Base-by-base conservation (phyloP, 2,797 vertebrate species). In the Selene dorsalis region DNA sequence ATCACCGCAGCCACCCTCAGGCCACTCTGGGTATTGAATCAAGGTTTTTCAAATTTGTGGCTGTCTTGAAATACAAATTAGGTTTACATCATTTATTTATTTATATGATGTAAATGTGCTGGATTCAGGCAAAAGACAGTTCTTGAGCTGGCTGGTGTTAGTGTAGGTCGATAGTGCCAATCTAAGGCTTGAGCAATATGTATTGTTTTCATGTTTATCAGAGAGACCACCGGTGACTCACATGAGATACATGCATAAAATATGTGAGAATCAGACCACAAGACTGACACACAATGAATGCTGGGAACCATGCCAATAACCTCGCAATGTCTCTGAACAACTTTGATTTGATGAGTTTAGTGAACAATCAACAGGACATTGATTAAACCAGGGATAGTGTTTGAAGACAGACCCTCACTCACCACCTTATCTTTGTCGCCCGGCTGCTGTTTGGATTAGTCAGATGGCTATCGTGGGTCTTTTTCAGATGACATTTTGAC, bases 1-100 rank as follows among this genome's bases (percentile, higher is more conserved):
- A 63, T 75, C 73, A 65, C 63, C 7, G 48, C 71, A 83, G 77
- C 82, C 83, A 86, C 79, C 73, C 69, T 82, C 82, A 83, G 83
- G 85, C 4, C 65, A 32, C 12, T 61, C 57, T 66, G 9, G 47
- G 73, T 72, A 84, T 22, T 78, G 20, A 66, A 72, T 73, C 12
- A 57, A 28, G 3, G 6, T 63, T 60, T 35, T 8, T 69, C 12
- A 32, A 6, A 38, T 38, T 1, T 64, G 35, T 59, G 20, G 11
- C 28, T 62, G 16, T 39, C 1, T 32, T 66, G 20, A 72, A 16
- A 66, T 66, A 18, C 10, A 68, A 43, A 72, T 43, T 1, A 2
- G n/a, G 2, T 63, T 75, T 53, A 39, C 16, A 57, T 64, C 0
- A 75, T 55, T 57, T 9, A n/a, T 57, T 12, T 4, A 26, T 22